phyloP scores from a whole-genome alignment of 2,797 vertebrate species.

The Eptatretus atami region DNA sequence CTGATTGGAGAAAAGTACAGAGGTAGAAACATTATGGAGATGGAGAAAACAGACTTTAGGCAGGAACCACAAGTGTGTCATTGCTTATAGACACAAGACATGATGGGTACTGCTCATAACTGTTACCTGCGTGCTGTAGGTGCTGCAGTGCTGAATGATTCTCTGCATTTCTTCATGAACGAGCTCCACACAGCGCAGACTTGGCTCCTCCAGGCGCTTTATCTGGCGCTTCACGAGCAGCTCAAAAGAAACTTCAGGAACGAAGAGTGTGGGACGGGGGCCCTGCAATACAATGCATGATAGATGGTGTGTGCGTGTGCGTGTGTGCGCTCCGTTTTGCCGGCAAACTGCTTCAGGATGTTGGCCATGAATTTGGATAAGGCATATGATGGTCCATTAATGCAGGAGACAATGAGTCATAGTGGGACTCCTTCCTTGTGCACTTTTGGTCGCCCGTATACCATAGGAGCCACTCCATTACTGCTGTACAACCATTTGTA shows the following conservation, averaged over 20 bases:
- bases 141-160: slow-evolving; percentile 85
- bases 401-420: too few relatives aligned
- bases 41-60: not conserved
- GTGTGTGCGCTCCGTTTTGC: too few relatives aligned
- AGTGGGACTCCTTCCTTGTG: not conserved
- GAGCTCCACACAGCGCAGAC: slow-evolving; percentile 73
- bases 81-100: too few relatives aligned
- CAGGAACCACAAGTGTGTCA: not conserved
- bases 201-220: slow-evolving; percentile 82
- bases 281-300: slow-evolving; percentile 20
- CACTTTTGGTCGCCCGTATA: too few relatives aligned
- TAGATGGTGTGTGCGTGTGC: not conserved
- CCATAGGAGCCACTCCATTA: too few relatives aligned
- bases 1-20: slow-evolving; percentile 13
- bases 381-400: too few relatives aligned
- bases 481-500: too few relatives aligned
- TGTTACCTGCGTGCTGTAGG: slow-evolving; percentile 34
- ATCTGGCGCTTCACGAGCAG: slow-evolving; percentile 87
- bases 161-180: slow-evolving; percentile 98
- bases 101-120: not conserved
- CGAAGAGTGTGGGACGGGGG: slow-evolving; percentile 75
- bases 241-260: slow-evolving; percentile 87
- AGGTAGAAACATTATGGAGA: too few relatives aligned
- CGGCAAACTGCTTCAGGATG: too few relatives aligned
- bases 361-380: too few relatives aligned